These are phyloP conservation scores for Atopsyche davidsoni DNA, from an alignment of 1,140 invertebrate genomes.

Conservation along the genomic window DNA sequence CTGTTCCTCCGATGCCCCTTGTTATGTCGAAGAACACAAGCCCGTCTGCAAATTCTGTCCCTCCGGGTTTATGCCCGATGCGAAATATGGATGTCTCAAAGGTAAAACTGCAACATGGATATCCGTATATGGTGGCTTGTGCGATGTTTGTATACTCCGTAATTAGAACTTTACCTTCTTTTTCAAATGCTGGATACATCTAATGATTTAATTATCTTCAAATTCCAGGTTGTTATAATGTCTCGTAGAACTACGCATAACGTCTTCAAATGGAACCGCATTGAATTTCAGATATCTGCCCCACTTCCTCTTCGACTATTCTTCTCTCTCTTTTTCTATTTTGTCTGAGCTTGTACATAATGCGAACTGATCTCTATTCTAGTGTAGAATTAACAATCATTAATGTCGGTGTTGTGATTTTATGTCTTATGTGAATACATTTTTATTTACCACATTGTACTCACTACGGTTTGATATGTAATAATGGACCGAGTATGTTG, in stretches of 20 bases:
- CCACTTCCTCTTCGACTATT: slow-evolving; percentile 30
- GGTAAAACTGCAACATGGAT: slow-evolving; percentile 57
- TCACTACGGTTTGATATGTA: slow-evolving; percentile 21
- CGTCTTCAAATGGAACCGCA: slow-evolving; percentile 45
- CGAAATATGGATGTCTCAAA: slow-evolving; percentile 89
- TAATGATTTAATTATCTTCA: slow-evolving; percentile 50
- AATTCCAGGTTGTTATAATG: slow-evolving; percentile 45
- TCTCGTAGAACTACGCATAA: slow-evolving; percentile 36
- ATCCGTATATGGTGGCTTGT: slow-evolving; percentile 30
- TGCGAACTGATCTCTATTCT: slow-evolving; percentile 18
- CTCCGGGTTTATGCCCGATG: slow-evolving; percentile 78
- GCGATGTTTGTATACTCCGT: slow-evolving; percentile 30
- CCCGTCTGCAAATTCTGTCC: slow-evolving; percentile 92
- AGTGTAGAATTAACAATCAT: slow-evolving; percentile 30
- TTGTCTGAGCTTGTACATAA: slow-evolving; percentile 27
- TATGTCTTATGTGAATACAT: slow-evolving; percentile 31
- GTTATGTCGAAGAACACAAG: slow-evolving; percentile 87
- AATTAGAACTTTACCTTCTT: slow-evolving; percentile 30
- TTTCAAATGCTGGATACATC: slow-evolving; percentile 33
- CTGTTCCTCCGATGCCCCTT: slow-evolving; percentile 76
- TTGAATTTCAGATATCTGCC: slow-evolving; percentile 33
- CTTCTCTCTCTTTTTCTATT: slow-evolving; percentile 27
- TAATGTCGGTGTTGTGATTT: slow-evolving; percentile 18
- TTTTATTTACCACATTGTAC: slow-evolving; percentile 25
- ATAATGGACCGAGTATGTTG: slow-evolving; percentile 41